Conservation (phyloP, 1,140 invertebrate species). For the Harpegnathos saltator region DNA sequence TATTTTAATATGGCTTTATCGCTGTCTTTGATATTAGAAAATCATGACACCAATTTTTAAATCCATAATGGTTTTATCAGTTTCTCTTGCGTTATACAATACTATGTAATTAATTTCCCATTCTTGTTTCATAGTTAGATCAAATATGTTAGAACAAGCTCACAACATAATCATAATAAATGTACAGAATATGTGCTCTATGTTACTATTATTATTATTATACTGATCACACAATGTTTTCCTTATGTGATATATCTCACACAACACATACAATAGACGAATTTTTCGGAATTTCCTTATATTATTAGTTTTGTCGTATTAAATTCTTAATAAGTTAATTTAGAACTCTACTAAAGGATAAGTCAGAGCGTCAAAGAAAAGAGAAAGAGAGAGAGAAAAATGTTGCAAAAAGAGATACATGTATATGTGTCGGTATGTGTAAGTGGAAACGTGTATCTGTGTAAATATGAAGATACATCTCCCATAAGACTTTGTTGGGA, state of each 20-base stretch:
- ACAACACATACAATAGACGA: no score
- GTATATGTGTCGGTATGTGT: no score
- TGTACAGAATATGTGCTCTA: no score
- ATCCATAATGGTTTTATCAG: no score
- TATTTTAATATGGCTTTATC: conserved; percentile 32
- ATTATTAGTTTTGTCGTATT: background rate
- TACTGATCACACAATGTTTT: no score
- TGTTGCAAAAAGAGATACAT: conserved; percentile 14
- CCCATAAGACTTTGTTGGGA: conserved; percentile 32
- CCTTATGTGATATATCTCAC: no score
- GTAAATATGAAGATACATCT: conserved; percentile 26
- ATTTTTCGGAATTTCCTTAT: no score
- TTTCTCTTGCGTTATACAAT: conserved; percentile 51
- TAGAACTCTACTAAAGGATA: conserved; percentile 7
- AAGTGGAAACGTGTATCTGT: background rate
- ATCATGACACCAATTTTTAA: no score
- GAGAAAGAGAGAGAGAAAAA: no score
- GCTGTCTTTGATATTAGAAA: conserved; percentile 49
- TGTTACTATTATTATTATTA: no score
- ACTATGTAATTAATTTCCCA: conserved; percentile 29
- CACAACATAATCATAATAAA: background rate
- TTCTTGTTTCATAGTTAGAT: conserved; percentile 23
- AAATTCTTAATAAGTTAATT: conserved; percentile 15
- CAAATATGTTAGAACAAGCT: conserved; percentile 16
- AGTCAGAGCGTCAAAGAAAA: no score